phyloP scores from a whole-genome alignment of 2,888 invertebrate genomes.

The Anoncus sp. region DNA sequence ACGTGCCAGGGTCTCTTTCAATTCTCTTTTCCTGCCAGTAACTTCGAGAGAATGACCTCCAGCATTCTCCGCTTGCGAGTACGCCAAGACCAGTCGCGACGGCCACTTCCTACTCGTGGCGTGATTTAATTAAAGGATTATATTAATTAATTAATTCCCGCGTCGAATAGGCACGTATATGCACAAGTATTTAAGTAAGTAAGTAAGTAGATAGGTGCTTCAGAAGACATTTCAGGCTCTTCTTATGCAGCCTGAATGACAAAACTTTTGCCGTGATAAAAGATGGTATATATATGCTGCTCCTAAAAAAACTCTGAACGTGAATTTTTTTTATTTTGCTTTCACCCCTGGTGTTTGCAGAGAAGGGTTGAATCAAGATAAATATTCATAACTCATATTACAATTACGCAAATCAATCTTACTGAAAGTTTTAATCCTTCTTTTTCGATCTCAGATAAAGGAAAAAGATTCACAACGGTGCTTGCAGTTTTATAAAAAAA shows the following conservation, averaged over 20 bases:
- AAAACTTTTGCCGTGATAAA: neutral
- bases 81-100: conserved; percentile 64
- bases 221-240: conserved; percentile 9
- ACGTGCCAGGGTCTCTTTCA: conserved; percentile 47
- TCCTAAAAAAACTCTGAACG: neutral
- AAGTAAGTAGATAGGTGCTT: neutral
- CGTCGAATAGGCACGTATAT: conserved; percentile 18
- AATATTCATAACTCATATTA: conserved; percentile 32
- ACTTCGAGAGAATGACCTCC: conserved; percentile 1
- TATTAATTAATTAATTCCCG: conserved; percentile 74
- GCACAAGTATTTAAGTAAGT: conserved; percentile 17
- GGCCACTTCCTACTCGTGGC: conserved; percentile 65
- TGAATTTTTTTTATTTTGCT: neutral
- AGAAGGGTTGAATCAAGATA: neutral
- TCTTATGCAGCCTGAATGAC: neutral
- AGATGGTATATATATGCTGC: neutral
- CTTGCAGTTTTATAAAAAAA: neutral
- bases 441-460: neutral
- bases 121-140: conserved; percentile 74
- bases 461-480: neutral
- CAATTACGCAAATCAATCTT: conserved; percentile 76
- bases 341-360: neutral
- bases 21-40: conserved; percentile 39
- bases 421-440: conserved; percentile 70
- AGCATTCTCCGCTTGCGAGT: conserved; percentile 49